Percentiles rank a stretch among this genome's conserved stretches.
Conservation (phyloP, 2,113 vertebrate species). For the Epinephelus moara region DNA sequence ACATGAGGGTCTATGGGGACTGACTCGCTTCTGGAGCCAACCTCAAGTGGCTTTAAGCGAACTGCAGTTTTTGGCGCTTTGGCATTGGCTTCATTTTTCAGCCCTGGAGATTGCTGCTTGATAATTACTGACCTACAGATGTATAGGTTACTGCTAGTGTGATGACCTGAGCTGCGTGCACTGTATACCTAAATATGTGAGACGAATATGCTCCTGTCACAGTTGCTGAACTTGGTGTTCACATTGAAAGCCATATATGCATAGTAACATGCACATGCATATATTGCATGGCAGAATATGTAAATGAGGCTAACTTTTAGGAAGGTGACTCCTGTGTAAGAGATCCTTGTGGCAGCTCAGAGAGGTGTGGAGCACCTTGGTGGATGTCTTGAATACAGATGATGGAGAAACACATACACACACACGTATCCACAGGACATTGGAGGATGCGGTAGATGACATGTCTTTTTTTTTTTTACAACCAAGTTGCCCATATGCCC, state of each 20-base stretch:
- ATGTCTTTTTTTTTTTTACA: conserved; percentile 4
- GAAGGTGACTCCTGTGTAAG: conserved; percentile 30
- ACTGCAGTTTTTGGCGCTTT: too few species aligned
- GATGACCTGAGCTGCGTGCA: not conserved
- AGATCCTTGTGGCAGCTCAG: conserved; percentile 49
- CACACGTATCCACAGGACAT: not conserved
- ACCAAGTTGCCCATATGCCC: conserved; percentile 37
- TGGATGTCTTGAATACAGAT: conserved; percentile 64
- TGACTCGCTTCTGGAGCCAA: too few species aligned
- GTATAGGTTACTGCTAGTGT: too few species aligned
- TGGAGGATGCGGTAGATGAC: conserved; percentile 1
- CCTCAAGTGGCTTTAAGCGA: too few species aligned
- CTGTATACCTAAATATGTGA: not conserved
- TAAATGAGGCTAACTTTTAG: conserved; percentile 35
- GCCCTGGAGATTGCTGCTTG: too few species aligned
- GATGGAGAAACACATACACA: conserved; percentile 25
- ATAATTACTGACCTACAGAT: too few species aligned
- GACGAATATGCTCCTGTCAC: not conserved
- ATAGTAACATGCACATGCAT: not conserved
- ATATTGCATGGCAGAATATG: conserved; percentile 35
- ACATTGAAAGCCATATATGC: not conserved
- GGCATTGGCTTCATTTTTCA: too few species aligned
- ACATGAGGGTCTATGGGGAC: too few species aligned
- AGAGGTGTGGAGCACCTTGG: conserved; percentile 54
- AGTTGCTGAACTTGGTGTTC: not conserved